Conservation (phyloP, 2,888 invertebrate species). For the Ceriagrion tenellum region DNA sequence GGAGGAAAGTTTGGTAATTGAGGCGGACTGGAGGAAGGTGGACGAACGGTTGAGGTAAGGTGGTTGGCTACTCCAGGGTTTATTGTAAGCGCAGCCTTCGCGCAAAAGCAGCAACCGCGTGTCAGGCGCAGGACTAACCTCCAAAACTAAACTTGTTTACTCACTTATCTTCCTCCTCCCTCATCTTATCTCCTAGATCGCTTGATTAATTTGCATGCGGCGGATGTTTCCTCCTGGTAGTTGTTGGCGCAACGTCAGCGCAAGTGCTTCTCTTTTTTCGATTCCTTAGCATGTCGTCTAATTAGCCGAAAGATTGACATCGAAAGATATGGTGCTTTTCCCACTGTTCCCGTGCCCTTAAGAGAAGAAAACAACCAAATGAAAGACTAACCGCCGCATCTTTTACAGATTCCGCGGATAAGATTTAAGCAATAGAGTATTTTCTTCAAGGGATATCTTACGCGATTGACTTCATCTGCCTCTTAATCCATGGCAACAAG, state of each 20-base stretch:
- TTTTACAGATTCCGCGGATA: background rate
- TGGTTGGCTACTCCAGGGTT: background rate
- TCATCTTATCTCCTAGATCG: background rate
- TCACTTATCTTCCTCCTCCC: background rate
- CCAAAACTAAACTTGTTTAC: background rate
- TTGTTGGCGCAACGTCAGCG: background rate
- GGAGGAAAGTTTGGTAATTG: background rate
- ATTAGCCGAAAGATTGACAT: slow-evolving; percentile 27
- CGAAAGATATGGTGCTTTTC: background rate
- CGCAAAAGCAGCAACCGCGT: background rate
- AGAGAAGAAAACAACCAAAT: background rate
- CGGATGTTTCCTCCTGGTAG: background rate
- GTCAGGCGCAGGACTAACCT: background rate
- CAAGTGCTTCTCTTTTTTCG: background rate
- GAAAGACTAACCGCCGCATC: background rate
- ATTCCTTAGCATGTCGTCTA: background rate
- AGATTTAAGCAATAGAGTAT: background rate
- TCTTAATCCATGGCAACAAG: background rate
- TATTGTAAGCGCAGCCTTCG: background rate
- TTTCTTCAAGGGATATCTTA: background rate
- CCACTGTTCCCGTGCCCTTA: background rate
- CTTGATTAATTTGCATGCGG: background rate
- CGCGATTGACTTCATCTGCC: background rate
- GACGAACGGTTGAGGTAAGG: background rate
- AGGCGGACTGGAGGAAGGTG: background rate